Conservation (phyloP, 1,140 invertebrate species). For the Monochamus saltuarius region DNA sequence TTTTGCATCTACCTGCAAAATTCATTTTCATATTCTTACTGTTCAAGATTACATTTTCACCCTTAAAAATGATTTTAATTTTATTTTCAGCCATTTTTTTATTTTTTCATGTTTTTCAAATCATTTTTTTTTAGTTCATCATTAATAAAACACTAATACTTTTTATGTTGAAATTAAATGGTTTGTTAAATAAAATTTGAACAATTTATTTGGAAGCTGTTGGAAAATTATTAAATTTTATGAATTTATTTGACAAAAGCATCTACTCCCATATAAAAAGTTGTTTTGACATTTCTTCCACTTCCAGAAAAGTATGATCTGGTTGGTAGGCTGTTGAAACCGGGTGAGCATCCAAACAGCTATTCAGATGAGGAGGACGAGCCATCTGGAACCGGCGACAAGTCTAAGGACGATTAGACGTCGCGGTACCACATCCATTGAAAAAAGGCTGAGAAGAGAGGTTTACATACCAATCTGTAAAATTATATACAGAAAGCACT, state of each 20-base stretch:
- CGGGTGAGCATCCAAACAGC: constrained; percentile 85
- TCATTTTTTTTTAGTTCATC: too few relatives aligned
- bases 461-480: constrained; percentile 10
- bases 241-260: background rate
- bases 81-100: too few relatives aligned
- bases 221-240: background rate
- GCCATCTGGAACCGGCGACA: constrained; percentile 50
- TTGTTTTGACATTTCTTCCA: background rate
- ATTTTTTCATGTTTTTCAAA: too few relatives aligned
- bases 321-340: constrained; percentile 87
- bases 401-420: constrained; percentile 46
- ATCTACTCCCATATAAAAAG: background rate
- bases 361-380: constrained; percentile 92
- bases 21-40: too few relatives aligned
- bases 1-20: too few relatives aligned
- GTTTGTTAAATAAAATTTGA: too few relatives aligned
- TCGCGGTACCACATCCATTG: background rate
- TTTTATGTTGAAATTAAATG: too few relatives aligned
- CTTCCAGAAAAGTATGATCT: constrained; percentile 91
- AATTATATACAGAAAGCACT: background rate
- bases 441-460: constrained; percentile 11
- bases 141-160: too few relatives aligned
- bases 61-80: too few relatives aligned
- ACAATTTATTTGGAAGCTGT: background rate
- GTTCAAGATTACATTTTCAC: too few relatives aligned